These are phyloP conservation scores for Hemibagrus guttatus DNA, from an alignment of 2,797 vertebrate species.

Conservation along the genomic window DNA sequence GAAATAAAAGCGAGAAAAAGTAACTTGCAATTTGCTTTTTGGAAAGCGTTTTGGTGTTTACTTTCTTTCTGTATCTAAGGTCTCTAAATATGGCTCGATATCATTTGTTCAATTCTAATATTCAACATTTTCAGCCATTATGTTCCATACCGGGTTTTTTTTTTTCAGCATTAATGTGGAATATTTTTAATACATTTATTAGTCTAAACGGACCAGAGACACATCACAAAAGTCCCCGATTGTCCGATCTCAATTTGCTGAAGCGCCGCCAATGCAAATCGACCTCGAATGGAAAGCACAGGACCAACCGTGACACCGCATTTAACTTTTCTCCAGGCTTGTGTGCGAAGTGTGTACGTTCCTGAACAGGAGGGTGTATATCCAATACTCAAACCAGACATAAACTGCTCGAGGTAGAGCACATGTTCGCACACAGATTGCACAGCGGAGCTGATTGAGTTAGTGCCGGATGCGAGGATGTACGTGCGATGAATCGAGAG, in stretches of 20 bases:
- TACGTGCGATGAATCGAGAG: slow-evolving; percentile 35
- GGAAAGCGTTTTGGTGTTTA: background rate
- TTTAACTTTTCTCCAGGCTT: background rate
- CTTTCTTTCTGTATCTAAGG: background rate
- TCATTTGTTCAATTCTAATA: background rate
- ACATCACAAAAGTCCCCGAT: background rate
- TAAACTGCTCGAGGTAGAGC: slow-evolving; percentile 32
- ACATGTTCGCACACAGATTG: slow-evolving; percentile 41
- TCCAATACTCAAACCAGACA: background rate
- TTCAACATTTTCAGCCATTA: background rate
- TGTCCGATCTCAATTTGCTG: background rate
- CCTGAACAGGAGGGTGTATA: slow-evolving; percentile 9
- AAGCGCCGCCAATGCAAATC: background rate
- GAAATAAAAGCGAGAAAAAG: too few species aligned
- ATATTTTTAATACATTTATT: background rate
- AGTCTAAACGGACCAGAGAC: background rate
- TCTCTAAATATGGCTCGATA: background rate
- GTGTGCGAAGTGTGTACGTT: background rate
- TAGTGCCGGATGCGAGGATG: slow-evolving; percentile 23
- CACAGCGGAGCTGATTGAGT: slow-evolving; percentile 43
- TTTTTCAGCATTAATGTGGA: too few species aligned
- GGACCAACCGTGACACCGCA: background rate
- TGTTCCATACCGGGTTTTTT: too few species aligned
- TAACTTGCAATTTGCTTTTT: too few species aligned
- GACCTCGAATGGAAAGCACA: background rate